These are phyloP conservation scores for Acanthoscelides obtectus DNA, from an alignment of 2,888 invertebrate species.

Conservation along the genomic window DNA sequence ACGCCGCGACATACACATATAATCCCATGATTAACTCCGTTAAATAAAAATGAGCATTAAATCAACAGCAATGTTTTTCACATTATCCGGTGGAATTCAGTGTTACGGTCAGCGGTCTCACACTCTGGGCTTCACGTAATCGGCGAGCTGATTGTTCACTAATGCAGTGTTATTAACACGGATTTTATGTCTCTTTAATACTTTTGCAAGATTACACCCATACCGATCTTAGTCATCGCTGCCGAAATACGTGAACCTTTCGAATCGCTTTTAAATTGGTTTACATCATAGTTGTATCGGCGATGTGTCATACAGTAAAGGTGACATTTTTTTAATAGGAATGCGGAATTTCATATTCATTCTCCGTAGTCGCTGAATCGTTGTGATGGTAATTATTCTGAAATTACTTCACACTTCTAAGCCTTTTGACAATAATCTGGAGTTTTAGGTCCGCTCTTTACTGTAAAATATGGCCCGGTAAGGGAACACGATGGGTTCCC, in stretches of 20 bases:
- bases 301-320: neutral
- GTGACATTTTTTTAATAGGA: neutral
- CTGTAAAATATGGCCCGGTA: too few relatives aligned
- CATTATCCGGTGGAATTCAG: neutral
- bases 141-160: neutral
- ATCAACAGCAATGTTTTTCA: neutral
- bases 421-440: too few relatives aligned
- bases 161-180: neutral
- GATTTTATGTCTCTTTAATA: neutral
- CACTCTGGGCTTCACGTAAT: neutral
- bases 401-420: too few relatives aligned
- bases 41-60: neutral
- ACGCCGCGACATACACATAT: too few relatives aligned
- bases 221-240: neutral
- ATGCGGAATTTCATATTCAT: neutral
- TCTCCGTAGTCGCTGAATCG: too few relatives aligned
- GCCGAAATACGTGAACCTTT: neutral
- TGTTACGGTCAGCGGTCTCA: neutral
- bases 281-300: neutral
- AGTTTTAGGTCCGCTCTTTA: too few relatives aligned
- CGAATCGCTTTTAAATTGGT: neutral
- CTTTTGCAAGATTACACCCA: neutral
- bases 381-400: too few relatives aligned
- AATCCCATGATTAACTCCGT: neutral
- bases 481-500: too few relatives aligned